Base-by-base conservation (phyloP, 2,888 invertebrate genomes). In the Priocnemis perturbator region DNA sequence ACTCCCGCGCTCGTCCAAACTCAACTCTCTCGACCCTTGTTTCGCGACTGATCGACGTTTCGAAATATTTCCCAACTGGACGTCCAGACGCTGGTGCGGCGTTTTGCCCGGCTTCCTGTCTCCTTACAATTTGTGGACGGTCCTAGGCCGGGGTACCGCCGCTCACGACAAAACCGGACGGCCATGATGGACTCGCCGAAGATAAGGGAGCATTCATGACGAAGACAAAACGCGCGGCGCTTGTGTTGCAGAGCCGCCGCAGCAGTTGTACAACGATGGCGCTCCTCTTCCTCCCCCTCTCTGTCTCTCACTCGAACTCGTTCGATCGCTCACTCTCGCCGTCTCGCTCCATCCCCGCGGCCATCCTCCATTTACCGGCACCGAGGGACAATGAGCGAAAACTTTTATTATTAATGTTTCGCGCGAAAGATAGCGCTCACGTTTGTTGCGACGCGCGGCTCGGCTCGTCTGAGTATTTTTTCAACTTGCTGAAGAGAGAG, bases 81-180 rank as follows among this genome's bases (percentile, higher is more conserved):
- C 83, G 86, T 85, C 86, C 86, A 87, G 86, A 87, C 86, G 84
- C 68, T 86, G 58, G 74, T 71, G 77, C 79, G 81, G 45, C 48
- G 45, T 26, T 47, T 55, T 84, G 79, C 85, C 85, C 85, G 85
- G 85, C 84, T 87, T 88, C 87, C 88, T 87, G 87, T 86, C 83
- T 85, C 84, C 86, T 87, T 84, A 86, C 87, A 87, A 88, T 87
- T 85, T 83, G 80, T 85, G 82, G 85, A 84, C 86, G 86, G 85
- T 83, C 37, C 80, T 73, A 76, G 77, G 79, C 76, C 74, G 78
- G 50, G 50, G 76, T 74, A 79, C 69, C 71, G 78, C 69, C 73
- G 74, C 71, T 60, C 67, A 62, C 76, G 78, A 82, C 83, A 83
- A 83, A 82, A 83, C 84, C 75, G 72, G 77, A 70, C 78, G 74